A percentile compares a stretch with the other conserved stretches of the same genome.
Conservation (phyloP, 2,113 vertebrate species). For the Sisor rabdophorus region DNA sequence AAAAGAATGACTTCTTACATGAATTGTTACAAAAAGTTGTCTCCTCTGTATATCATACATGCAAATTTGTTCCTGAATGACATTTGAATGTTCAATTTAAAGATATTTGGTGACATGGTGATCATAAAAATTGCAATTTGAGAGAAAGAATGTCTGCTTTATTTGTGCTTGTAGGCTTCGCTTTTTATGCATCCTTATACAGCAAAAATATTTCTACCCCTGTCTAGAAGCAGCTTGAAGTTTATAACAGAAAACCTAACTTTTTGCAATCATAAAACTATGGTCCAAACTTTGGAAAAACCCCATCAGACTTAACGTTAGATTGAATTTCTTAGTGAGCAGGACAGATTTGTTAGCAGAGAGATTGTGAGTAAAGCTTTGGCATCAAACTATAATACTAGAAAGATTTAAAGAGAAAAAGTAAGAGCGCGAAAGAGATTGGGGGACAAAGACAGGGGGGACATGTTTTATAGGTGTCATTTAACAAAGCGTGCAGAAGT, state of each 20-base stretch:
- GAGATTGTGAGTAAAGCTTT: slow-evolving; percentile 35
- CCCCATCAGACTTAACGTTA: background rate
- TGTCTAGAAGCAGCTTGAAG: background rate
- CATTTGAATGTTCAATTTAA: background rate
- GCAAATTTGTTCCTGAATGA: background rate
- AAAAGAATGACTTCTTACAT: background rate
- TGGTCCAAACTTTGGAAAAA: slow-evolving; percentile 1
- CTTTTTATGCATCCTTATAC: background rate
- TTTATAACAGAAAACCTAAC: background rate
- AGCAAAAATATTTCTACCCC: background rate
- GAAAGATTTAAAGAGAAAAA: slow-evolving; percentile 34
- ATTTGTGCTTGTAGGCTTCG: background rate
- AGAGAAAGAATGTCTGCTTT: background rate
- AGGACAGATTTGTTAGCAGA: slow-evolving; percentile 25
- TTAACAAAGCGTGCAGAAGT: slow-evolving; percentile 66
- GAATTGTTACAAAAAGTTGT: background rate
- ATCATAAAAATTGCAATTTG: background rate
- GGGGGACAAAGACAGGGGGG: slow-evolving; percentile 19
- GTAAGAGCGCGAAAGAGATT: slow-evolving; percentile 44
- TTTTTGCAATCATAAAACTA: background rate
- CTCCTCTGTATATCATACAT: background rate
- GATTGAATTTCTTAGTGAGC: slow-evolving; percentile 31
- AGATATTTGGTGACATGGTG: background rate
- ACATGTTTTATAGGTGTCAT: slow-evolving; percentile 72
- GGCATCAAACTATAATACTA: slow-evolving; percentile 19